A percentile compares a stretch with the other conserved stretches of the same genome.
Evolutionary conservation across 2,888 invertebrate species (phyloP).

Genomic region (Byasa hedistus): DNA sequence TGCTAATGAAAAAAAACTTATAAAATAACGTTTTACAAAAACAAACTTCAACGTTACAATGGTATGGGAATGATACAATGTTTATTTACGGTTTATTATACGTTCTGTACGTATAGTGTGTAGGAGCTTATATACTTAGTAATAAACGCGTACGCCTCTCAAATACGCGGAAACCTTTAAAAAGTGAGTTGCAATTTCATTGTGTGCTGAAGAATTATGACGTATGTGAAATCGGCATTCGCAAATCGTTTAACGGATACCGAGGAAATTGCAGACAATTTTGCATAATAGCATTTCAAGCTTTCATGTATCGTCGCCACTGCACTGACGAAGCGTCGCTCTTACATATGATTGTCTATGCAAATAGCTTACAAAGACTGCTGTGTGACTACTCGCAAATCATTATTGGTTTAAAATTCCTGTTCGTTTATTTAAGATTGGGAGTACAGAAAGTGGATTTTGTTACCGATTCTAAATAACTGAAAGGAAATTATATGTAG

Average conservation of each 20-base stretch:
- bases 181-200: conserved; percentile 74
- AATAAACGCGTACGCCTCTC: conserved; percentile 34
- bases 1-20: too few species aligned
- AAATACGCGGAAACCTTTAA: conserved; percentile 65
- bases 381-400: background rate
- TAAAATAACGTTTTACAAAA: too few species aligned
- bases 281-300: conserved; percentile 68
- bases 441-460: conserved; percentile 29
- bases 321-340: conserved; percentile 43
- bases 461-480: background rate
- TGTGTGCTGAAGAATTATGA: conserved; percentile 77
- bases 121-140: conserved; percentile 8
- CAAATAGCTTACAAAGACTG: conserved; percentile 19
- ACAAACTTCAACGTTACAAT: too few species aligned
- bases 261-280: conserved; percentile 76
- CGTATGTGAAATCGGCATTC: conserved; percentile 76
- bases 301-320: conserved; percentile 42
- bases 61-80: background rate
- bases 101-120: conserved; percentile 15
- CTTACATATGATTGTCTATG: conserved; percentile 38
- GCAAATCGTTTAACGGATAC: conserved; percentile 75
- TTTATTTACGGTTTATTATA: conserved; percentile 19
- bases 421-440: background rate
- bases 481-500: too few species aligned
- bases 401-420: conserved; percentile 9